A percentile compares a stretch with the other conserved stretches of the same genome.
Conservation (phyloP, 2,113 vertebrate genomes). For the Erythrolamprus reginae region DNA sequence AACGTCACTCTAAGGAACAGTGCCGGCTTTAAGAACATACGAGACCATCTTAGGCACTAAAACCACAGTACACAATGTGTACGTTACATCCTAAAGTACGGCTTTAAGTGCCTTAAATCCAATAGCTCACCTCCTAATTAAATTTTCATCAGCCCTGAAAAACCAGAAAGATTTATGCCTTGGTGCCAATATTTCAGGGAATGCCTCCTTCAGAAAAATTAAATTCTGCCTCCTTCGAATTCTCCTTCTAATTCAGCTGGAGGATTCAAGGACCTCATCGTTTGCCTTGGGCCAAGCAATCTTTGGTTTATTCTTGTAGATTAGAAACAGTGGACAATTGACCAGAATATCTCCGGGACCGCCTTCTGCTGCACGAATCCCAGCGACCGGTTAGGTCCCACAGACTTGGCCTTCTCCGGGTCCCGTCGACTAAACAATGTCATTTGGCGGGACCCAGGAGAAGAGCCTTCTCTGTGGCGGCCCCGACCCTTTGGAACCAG, state of each 20-base stretch:
- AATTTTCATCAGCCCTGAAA: not conserved
- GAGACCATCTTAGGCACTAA: not conserved
- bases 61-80: not conserved
- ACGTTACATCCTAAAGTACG: not conserved
- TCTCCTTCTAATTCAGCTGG: not conserved
- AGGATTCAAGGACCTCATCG: not conserved
- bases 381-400: too few relatives aligned
- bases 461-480: too few relatives aligned
- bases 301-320: too few relatives aligned
- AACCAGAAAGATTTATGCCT: not conserved
- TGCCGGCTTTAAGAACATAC: not conserved
- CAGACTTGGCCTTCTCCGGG: too few relatives aligned
- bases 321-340: too few relatives aligned
- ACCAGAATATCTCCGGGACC: too few relatives aligned
- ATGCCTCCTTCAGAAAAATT: not conserved
- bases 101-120: not conserved
- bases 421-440: too few relatives aligned
- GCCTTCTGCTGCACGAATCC: too few relatives aligned
- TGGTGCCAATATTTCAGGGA: not conserved
- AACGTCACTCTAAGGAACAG: not conserved
- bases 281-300: not conserved
- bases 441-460: too few relatives aligned
- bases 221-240: not conserved
- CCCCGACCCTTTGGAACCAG: too few relatives aligned
- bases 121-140: not conserved